Base-by-base conservation (phyloP, 2,888 invertebrate species). In the Drosophila sordidula region DNA sequence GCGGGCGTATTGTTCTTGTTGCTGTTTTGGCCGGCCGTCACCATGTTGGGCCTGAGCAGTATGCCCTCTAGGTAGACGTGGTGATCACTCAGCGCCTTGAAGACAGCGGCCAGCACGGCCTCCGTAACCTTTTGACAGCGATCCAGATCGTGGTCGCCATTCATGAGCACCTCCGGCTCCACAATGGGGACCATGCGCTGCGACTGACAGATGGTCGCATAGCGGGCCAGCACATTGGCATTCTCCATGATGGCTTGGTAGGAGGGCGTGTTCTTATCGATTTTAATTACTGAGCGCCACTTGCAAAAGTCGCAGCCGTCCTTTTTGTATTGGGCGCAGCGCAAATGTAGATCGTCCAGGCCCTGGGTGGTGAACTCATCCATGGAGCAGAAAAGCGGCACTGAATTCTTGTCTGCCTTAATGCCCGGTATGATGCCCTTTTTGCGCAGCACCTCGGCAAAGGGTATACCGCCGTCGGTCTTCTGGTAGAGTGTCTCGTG, bases 401-500 rank as follows among this genome's bases (percentile, higher is more conserved):
- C 98, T 57, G 98, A 97, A 89, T 98, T 99, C 90, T 96, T 97
- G 94, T 99, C 99, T 74, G 99, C 97, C 93, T 98, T 99, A 92
- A 99, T 98, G 81, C 98, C 98, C 89, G 98, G 97, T 90, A 98
- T 96, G 93, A 99, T 98, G 78, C 97, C 96, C 58, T 95, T 95
- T 91, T 97, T 95, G 93, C 96, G 96, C 90, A 98, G 92, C 51
- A 98, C 92, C 66, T 97, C 94, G 11, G 97, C 95, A 92, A 98
- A 96, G 0, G 97, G 96, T 1, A 95, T 95, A 62, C 95, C 94
- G 89, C 98, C 96, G 72, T 97, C 97, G 39, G 97, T 94, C 92
- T 98, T 98, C 94, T 99, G 99, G 94, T 99, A 98, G 61, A 99
- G 94, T 0, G 99, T 99, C 93, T 99, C 99, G 93, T 99, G 98